A percentile compares a stretch with the other conserved stretches of the same genome.
These are phyloP conservation scores for Octonoba sinensis DNA, from an alignment of 2,888 invertebrate genomes.

Conservation along the genomic window DNA sequence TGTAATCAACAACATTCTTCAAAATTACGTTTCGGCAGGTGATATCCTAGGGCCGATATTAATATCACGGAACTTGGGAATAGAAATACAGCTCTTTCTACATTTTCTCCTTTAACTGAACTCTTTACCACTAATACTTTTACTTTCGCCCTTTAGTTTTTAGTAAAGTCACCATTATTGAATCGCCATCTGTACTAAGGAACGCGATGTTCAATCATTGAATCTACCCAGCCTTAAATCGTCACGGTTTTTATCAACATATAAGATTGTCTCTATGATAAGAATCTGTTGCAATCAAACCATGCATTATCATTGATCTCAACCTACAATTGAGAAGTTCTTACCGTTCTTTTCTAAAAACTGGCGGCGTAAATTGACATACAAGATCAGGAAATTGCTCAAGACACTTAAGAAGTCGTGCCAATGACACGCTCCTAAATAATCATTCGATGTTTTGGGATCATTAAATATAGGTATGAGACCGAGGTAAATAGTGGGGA, in stretches of 20 bases:
- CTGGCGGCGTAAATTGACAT: not conserved
- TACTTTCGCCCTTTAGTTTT: not conserved
- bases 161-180: constrained; percentile 25
- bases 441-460: not conserved
- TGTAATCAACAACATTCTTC: too few relatives aligned
- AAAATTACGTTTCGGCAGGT: too few relatives aligned
- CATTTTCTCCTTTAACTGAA: constrained; percentile 3
- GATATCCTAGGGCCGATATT: too few relatives aligned
- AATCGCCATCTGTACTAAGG: constrained; percentile 24
- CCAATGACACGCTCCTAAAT: constrained; percentile 10
- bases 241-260: constrained; percentile 45
- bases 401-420: not conserved
- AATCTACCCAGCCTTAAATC: constrained; percentile 5
- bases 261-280: constrained; percentile 42
- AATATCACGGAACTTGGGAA: too few relatives aligned
- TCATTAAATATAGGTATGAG: constrained; percentile 5
- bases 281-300: constrained; percentile 14
- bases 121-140: constrained; percentile 18
- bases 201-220: constrained; percentile 9
- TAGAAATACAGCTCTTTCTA: too few relatives aligned
- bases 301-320: constrained; percentile 10
- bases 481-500: not conserved
- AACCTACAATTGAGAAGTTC: constrained; percentile 24
- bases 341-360: not conserved
- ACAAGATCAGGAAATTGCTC: not conserved